Evolutionary conservation across 2,113 vertebrate genomes (phyloP).

Genomic region (Coreoperca whiteheadi): DNA sequence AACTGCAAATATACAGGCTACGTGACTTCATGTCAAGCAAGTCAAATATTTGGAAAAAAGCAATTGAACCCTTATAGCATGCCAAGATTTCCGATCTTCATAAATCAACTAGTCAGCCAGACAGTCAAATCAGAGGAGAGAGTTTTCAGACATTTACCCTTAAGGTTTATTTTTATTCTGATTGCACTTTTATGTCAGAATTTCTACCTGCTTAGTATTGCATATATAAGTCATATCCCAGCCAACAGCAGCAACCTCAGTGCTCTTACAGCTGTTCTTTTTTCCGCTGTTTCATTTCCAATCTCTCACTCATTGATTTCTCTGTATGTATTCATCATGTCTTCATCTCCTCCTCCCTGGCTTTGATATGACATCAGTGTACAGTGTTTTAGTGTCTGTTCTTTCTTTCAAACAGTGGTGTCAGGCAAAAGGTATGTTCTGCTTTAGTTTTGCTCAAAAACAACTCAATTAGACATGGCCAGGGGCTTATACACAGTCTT

Average conservation of each 20-base stretch:
- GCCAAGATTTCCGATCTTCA: constrained; percentile 25
- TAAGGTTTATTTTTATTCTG: not conserved
- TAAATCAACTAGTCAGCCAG: constrained; percentile 30
- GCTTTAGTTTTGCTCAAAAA: constrained; percentile 67
- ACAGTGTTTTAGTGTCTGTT: constrained; percentile 63
- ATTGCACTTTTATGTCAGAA: constrained; percentile 18
- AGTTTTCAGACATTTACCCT: constrained; percentile 18
- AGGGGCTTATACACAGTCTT: constrained; percentile 40
- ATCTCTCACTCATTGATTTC: constrained; percentile 55
- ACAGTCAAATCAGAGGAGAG: constrained; percentile 10
- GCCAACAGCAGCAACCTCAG: constrained; percentile 3
- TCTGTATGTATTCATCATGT: constrained; percentile 49
- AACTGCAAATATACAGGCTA: not conserved
- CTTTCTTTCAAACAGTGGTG: constrained; percentile 61
- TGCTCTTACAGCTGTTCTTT: constrained; percentile 6
- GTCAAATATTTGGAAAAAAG: constrained; percentile 25
- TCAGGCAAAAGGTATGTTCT: constrained; percentile 75
- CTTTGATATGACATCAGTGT: constrained; percentile 63
- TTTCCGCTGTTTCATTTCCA: constrained; percentile 48
- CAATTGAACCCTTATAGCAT: not conserved
- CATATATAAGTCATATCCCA: constrained; percentile 9
- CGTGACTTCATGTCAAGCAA: not conserved
- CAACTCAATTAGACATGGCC: constrained; percentile 68
- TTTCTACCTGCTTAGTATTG: constrained; percentile 7
- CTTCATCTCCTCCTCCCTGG: constrained; percentile 46